Evolutionary conservation across 2,797 vertebrate species (phyloP), one percentile per base, ranked within the genome.

Genomic region (Microctenopoma stevenorrisi): DNA sequence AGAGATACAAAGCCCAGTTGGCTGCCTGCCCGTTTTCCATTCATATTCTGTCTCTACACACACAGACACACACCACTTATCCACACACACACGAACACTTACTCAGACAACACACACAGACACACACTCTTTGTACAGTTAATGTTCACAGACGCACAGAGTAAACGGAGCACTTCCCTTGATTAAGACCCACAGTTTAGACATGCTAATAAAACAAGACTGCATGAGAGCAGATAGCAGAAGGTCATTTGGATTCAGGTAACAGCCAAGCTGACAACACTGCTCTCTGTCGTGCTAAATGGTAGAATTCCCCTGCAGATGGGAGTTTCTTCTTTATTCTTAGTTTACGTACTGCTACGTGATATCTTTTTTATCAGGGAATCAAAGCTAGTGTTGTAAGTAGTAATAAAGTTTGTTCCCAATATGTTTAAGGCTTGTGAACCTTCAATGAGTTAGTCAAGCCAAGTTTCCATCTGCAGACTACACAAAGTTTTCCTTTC

Each of bases 11-110:
- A 87, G 74, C 63, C 72, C 30, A 48, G 55, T 51, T 92, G 89
- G 83, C 86, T 28, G 72, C 28, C 68, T 78, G 79, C 79, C 89
- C 33, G 1, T 72, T 89, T 88, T 87, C 85, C 86, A 87, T 90
- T 91, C 84, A 86, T 84, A 81, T 83, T 83, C 76, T 48, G 64
- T 78, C 66, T 60, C 28, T 54, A 52, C 22, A 46, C 79, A 60
- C 71, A 71, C 63, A 64, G 22, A 48, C 38, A 51, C 64, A 74
- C 70, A 79, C 61, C 52, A 70, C 65, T 51, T 38, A 51, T 28
- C 28, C 43, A 37, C 59, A 38, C 61, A 56, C 58, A 52, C 57
- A 57, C 69, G 26, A 60, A 64, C 61, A 55, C 51, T 8, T 48
- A 44, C 66, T 44, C 56, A 72, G 38, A 78, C 72, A 57, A 22